Percentiles rank a stretch among this genome's conserved stretches.
These are phyloP conservation scores for Acanthis flammea DNA, from an alignment of 2,797 vertebrate species.

Conservation along the genomic window DNA sequence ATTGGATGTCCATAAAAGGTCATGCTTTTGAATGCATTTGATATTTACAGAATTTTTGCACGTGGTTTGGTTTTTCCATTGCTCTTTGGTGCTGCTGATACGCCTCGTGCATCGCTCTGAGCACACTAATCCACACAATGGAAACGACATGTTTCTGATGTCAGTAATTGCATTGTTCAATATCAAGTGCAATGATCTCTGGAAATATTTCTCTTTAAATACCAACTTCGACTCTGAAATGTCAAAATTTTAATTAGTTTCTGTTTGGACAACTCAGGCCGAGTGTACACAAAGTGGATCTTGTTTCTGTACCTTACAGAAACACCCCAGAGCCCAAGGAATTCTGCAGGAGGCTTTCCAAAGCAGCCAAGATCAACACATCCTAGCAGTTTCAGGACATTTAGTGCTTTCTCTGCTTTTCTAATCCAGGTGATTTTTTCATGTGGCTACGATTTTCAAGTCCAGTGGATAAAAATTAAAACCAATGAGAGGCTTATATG, in stretches of 20 bases:
- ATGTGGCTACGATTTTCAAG: not conserved
- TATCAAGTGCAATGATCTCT: not conserved
- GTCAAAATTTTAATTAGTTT: slow-evolving; percentile 14
- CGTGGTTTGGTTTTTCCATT: not conserved
- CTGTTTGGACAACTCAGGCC: not conserved
- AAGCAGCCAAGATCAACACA: not conserved
- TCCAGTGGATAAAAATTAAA: not conserved
- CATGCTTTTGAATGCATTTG: not conserved
- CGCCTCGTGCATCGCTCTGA: not conserved
- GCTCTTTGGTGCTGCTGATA: not conserved
- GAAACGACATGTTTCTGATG: not conserved
- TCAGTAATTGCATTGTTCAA: not conserved
- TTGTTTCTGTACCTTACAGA: not conserved
- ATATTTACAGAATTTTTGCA: not conserved
- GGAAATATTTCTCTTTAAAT: slow-evolving; percentile 12
- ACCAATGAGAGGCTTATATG: not conserved
- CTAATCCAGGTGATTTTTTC: not conserved
- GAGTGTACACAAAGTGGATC: not conserved
- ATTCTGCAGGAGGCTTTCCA: not conserved
- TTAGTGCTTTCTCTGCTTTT: not conserved
- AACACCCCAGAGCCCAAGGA: not conserved
- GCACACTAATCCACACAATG: not conserved
- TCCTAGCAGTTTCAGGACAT: not conserved
- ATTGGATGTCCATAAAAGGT: not conserved
- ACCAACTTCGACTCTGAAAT: not conserved